Conservation (phyloP, 2,113 vertebrate species). For the Antennarius striatus region DNA sequence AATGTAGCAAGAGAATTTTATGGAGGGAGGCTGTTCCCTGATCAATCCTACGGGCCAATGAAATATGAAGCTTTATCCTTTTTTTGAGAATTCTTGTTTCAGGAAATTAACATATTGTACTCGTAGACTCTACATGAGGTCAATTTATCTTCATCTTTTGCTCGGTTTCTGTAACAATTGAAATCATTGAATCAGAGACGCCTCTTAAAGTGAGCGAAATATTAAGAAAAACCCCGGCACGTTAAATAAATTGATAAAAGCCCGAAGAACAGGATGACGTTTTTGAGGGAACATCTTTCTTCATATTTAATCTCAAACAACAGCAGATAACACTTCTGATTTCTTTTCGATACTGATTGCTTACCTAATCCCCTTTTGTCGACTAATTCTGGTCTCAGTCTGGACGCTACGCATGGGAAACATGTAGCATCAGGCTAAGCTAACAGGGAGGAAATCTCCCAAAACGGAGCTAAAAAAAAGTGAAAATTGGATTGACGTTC, state of each 20-base stretch:
- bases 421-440: not conserved
- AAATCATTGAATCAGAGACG: not conserved
- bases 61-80: constrained; percentile 33
- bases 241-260: too few relatives aligned
- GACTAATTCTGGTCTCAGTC: not conserved
- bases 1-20: too few relatives aligned
- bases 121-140: too few relatives aligned
- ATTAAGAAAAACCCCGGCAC: too few relatives aligned
- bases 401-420: not conserved
- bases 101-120: too few relatives aligned
- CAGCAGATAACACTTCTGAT: not conserved
- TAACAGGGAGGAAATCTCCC: too few relatives aligned
- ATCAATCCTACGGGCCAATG: constrained; percentile 16
- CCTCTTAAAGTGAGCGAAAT: not conserved
- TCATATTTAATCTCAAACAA: not conserved
- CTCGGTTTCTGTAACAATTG: not conserved
- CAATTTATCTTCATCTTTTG: too few relatives aligned
- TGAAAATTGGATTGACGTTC: too few relatives aligned
- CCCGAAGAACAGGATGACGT: too few relatives aligned
- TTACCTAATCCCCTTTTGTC: not conserved
- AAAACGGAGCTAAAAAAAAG: too few relatives aligned
- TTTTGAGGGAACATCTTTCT: not conserved
- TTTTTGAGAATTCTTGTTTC: too few relatives aligned
- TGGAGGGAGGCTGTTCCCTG: not conserved
- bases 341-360: not conserved